Conservation (phyloP, 2,888 invertebrate genomes). For the Ectemnius cavifrons region DNA sequence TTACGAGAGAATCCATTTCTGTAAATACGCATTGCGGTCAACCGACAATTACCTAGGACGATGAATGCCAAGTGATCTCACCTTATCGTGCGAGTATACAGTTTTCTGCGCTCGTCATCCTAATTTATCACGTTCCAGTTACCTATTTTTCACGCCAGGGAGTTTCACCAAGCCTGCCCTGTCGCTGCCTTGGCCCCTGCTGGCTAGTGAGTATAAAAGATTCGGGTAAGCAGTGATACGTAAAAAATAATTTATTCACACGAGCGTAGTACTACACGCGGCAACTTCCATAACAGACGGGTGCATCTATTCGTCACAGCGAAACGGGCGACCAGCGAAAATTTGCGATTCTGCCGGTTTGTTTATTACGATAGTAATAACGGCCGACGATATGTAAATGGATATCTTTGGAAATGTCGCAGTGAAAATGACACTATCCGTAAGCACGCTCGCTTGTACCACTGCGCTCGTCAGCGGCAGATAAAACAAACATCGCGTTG, state of each 20-base stretch:
- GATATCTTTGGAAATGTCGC: conserved; percentile 1
- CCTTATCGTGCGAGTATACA: too few species aligned
- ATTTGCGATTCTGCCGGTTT: conserved; percentile 47
- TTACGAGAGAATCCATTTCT: not conserved
- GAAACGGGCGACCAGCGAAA: conserved; percentile 49
- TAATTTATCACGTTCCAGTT: too few species aligned
- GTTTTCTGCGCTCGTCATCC: too few species aligned
- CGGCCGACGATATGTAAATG: conserved; percentile 15
- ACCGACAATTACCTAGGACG: too few species aligned
- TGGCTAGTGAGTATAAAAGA: conserved; percentile 5
- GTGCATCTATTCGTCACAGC: conserved; percentile 53
- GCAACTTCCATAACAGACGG: conserved; percentile 53
- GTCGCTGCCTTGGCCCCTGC: not conserved
- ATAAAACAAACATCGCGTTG: too few species aligned
- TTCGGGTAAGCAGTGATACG: conserved; percentile 51
- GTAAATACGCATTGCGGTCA: not conserved
- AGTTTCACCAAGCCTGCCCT: too few species aligned
- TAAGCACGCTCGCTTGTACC: too few species aligned
- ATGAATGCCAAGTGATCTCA: too few species aligned
- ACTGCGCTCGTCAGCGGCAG: too few species aligned
- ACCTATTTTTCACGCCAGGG: too few species aligned
- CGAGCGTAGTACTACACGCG: conserved; percentile 35
- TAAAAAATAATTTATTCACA: conserved; percentile 63
- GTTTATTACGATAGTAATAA: conserved; percentile 5
- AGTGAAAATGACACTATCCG: too few species aligned